Conservation (phyloP, 2,797 vertebrate genomes). For the Falco novaeseelandiae region DNA sequence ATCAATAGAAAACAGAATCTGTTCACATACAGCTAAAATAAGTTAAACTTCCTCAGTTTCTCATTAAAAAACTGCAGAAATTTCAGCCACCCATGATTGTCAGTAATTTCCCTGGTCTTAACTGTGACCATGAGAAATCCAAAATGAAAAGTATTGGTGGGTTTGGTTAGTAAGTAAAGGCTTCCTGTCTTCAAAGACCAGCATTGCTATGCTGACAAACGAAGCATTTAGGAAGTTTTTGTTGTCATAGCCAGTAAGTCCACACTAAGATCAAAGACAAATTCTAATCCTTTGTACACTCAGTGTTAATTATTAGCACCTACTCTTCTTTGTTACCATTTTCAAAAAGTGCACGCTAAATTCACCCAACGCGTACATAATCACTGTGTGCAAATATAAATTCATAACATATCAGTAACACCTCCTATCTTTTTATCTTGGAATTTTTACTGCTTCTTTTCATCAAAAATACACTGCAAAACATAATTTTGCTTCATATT, state of each 20-base stretch:
- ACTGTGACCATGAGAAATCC: not conserved
- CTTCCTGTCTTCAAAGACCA: not conserved
- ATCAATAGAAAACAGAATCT: not conserved
- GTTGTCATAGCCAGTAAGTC: not conserved
- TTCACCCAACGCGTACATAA: not conserved
- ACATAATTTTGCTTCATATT: not conserved
- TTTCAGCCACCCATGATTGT: not conserved
- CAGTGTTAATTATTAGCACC: not conserved
- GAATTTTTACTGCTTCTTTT: not conserved
- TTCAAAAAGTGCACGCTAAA: not conserved
- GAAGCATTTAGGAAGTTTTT: not conserved
- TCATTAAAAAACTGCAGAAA: not conserved
- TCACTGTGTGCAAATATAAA: not conserved
- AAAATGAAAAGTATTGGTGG: not conserved
- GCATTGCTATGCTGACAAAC: not conserved
- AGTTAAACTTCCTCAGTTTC: not conserved
- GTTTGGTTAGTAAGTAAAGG: not conserved
- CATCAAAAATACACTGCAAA: not conserved
- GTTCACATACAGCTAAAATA: not conserved
- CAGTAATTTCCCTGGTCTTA: not conserved
- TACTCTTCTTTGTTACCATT: not conserved
- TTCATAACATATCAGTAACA: not conserved
- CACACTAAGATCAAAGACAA: not conserved
- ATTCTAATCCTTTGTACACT: not conserved
- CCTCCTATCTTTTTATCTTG: not conserved